Base-by-base conservation (phyloP, 2,888 invertebrate genomes). In the Aporophyla nigra region DNA sequence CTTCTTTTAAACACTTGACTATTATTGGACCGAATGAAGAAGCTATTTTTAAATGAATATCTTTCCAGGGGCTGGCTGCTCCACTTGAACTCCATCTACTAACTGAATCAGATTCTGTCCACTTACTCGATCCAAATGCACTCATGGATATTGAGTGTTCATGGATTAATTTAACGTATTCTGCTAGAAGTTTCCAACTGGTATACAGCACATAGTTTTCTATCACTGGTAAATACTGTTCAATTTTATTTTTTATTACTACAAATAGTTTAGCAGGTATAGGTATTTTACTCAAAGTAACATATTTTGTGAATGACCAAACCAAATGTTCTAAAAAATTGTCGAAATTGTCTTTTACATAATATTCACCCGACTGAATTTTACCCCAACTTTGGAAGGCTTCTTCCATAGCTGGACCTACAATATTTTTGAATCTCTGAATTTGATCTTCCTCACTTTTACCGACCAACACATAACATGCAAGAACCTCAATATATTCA, bases 191-290 rank as follows among this genome's bases (percentile, higher is more conserved):
- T 83, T 86, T 90, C 90, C 91, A 92, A 51, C 65, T 59, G 21
- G 91, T 92, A 49, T 88, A 69, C 0, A 86, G 40, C 5, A 83
- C 80, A 76, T 92, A 77, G 56, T 78, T 78, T 51, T 77, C 56
- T 56, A 63, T 3, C 21, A 78, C 12, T 27, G 78, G 49, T 51
- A 77, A 56, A 21, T 54, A 10, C 56, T 71, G 14, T 56, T 91
- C 85, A 40, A 94, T 80, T 75, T 83, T 84, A 0, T 73, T 74
- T 82, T 86, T 82, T 73, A 93, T 91, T 58, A 84, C 82, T 33
- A 2, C 14, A 53, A 76, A 76, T 16, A 76, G 59, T 68, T 68
- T 68, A 2, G 21, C 59, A 24, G 76, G 58, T 33, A 67, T 5
- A 16, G 76, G 67, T 51, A 58, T 76, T 58, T 67, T 76, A 67